These are phyloP conservation scores for Apotomis betuletana DNA, from an alignment of 2,888 invertebrate species.

Conservation along the genomic window DNA sequence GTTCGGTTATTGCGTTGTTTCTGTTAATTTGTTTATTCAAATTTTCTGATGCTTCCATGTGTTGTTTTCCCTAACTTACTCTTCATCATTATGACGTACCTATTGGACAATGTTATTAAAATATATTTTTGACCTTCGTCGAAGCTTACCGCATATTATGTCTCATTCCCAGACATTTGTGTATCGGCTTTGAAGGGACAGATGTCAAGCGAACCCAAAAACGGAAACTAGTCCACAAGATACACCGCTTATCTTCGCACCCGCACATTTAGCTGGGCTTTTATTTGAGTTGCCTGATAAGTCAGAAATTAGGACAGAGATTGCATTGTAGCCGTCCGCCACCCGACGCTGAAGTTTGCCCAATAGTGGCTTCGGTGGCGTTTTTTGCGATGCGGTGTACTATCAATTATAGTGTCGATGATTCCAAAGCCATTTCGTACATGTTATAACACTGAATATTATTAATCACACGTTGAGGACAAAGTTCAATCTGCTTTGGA, in stretches of 20 bases:
- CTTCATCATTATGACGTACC: constrained; percentile 4
- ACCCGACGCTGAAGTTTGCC: constrained; percentile 47
- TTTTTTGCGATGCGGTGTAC: constrained; percentile 42
- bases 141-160: constrained; percentile 2
- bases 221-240: constrained; percentile 50
- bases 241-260: constrained; percentile 57
- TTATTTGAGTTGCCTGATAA: constrained; percentile 74
- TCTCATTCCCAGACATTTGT: constrained; percentile 10
- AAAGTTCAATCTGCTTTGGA: neutral
- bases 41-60: neutral
- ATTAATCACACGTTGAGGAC: constrained; percentile 6
- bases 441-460: constrained; percentile 1
- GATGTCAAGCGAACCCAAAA: constrained; percentile 32
- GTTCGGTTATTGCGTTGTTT: constrained; percentile 23
- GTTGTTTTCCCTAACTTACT: constrained; percentile 9
- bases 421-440: constrained; percentile 12
- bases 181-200: neutral
- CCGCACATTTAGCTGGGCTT: constrained; percentile 58
- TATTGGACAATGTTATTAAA: constrained; percentile 16
- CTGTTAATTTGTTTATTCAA: neutral
- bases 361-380: constrained; percentile 48
- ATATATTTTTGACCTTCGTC: constrained; percentile 10
- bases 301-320: constrained; percentile 71
- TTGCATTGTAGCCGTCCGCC: constrained; percentile 61
- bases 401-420: constrained; percentile 1